Evolutionary conservation across 2,888 invertebrate species (phyloP).

Genomic region (Baccha elongata): DNA sequence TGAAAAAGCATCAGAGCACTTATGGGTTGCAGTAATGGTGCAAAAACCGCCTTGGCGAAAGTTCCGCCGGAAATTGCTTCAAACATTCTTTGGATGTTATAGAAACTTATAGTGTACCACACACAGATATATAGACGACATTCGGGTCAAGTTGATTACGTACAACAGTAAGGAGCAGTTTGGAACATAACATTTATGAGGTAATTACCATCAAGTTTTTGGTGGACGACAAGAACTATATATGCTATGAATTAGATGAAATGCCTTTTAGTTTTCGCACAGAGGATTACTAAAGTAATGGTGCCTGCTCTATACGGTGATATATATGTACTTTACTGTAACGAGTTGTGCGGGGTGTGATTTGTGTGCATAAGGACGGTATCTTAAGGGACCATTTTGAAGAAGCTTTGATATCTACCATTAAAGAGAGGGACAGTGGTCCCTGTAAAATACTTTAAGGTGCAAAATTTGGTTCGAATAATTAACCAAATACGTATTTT

Average conservation of each 20-base stretch:
- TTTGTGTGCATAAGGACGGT: too few relatives aligned
- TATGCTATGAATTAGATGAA: background rate
- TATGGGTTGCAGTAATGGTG: constrained; percentile 16
- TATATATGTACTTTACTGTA: background rate
- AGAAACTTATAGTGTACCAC: constrained; percentile 22
- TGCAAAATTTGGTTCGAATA: too few relatives aligned
- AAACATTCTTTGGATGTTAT: constrained; percentile 31
- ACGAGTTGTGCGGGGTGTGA: background rate
- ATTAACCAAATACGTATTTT: too few relatives aligned
- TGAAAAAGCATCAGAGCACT: constrained; percentile 50
- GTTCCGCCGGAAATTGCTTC: constrained; percentile 58
- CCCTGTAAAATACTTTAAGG: too few relatives aligned
- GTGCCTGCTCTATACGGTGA: background rate
- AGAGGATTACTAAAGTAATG: background rate
- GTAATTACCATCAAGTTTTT: constrained; percentile 5
- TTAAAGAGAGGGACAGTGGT: too few relatives aligned
- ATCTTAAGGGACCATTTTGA: too few relatives aligned
- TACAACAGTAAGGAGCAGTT: background rate
- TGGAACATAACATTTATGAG: constrained; percentile 9
- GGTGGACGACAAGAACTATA: background rate
- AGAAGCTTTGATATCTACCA: too few relatives aligned
- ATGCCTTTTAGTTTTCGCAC: background rate
- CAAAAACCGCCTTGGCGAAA: constrained; percentile 14
- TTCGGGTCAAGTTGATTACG: constrained; percentile 22
- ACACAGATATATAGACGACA: background rate